Evolutionary conservation across 2,888 invertebrate species (phyloP).

Genomic region (Cataglyphis albicans): DNA sequence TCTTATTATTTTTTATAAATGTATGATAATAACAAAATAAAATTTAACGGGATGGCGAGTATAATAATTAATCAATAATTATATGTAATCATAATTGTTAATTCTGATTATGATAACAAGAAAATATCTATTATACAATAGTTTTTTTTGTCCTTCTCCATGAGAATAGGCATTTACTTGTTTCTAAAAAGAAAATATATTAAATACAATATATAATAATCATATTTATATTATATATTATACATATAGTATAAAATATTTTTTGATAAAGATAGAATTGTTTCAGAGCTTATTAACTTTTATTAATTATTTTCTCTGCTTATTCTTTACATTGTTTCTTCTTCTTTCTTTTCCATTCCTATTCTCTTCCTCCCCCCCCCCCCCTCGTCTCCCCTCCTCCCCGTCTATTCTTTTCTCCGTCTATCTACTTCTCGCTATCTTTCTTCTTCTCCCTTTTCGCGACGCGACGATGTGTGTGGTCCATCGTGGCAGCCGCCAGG

Average conservation of each 20-base stretch:
- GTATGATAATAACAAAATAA: background rate
- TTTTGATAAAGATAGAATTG: background rate
- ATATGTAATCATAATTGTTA: too few relatives aligned
- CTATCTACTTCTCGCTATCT: slow-evolving; percentile 58
- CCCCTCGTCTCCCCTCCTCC: slow-evolving; percentile 30
- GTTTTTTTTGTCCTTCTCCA: background rate
- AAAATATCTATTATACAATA: background rate
- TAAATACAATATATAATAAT: background rate
- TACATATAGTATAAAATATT: background rate
- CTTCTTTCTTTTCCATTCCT: slow-evolving; percentile 34
- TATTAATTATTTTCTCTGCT: slow-evolving; percentile 5
- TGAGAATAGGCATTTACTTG: background rate
- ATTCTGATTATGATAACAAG: background rate
- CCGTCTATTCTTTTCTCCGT: slow-evolving; percentile 47
- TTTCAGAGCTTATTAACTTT: slow-evolving; percentile 10
- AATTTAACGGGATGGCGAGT: too few relatives aligned
- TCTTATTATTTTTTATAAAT: slow-evolving; percentile 13
- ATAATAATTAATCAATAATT: too few relatives aligned
- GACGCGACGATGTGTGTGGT: slow-evolving; percentile 83
- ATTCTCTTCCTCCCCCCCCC: slow-evolving; percentile 22
- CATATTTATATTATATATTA: slow-evolving; percentile 1
- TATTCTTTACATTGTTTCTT: slow-evolving; percentile 13
- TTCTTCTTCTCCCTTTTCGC: slow-evolving; percentile 65
- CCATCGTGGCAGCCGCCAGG: slow-evolving; percentile 83
- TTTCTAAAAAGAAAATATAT: background rate